Evolutionary conservation across 2,113 vertebrate species (phyloP), one percentile per base, ranked within the genome.

Genomic region (Megaceryle torquata): DNA sequence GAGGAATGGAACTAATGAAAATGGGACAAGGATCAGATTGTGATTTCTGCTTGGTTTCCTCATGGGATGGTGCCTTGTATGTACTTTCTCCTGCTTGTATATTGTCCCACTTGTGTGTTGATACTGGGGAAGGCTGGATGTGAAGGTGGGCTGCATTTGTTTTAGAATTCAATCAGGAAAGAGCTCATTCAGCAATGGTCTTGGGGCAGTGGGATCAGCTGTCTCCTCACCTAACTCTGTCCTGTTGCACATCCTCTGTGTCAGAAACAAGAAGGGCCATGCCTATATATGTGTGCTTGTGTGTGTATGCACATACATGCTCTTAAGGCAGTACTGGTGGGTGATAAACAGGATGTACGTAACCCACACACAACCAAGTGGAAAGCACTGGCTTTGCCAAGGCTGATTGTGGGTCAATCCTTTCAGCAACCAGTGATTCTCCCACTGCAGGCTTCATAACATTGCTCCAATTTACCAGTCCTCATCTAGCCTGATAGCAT

Each of bases 271-370:
- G 72, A 53, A 35, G 13, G 13, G 41, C 5, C 19, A 25, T 12
- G 29, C 53, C 37, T 2, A 0, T 5, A 7, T 12, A 4, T 9
- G 9, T 39, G 31, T 12, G n/a, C 0, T 0, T 7, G 5, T 17
- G 21, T 15, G 16, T 25, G n/a, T 17, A 5, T 21, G 24, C 10
- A 19, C 25, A 16, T 7, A 8, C 1, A 1, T 9, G 17, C 28
- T 28, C 2, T 8, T 57, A 50, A 31, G 26, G 19, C 48, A 54
- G 4, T 46, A 37, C 63, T 51, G 29, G 33, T 19, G 29, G 11
- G 5, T 43, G 37, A 26, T 33, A 87, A 35, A 15, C 17, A 18
- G 46, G 74, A 15, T 3, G 0, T 12, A 10, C 1, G 7, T 17
- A 68, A 71, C 69, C 25, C 56, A 5, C 72, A 33, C 26, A 15